A percentile compares a stretch with the other conserved stretches of the same genome.
Conservation (phyloP, 2,113 vertebrate genomes). For the Hippolais icterina region DNA sequence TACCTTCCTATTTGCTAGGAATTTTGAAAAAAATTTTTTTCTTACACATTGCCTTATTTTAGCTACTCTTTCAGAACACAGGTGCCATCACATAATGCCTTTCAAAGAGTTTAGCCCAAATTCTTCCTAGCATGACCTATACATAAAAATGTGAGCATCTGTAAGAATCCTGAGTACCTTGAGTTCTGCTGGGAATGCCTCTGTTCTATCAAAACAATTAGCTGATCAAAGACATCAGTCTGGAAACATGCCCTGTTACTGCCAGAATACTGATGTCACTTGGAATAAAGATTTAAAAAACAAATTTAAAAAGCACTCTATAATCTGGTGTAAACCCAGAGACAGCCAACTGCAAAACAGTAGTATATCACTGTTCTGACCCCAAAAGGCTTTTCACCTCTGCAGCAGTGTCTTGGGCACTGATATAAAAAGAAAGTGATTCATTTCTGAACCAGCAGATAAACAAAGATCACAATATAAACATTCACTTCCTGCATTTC, state of each 20-base stretch:
- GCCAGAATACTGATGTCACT: not conserved
- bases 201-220: constrained; percentile 12
- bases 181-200: constrained; percentile 5
- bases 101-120: not conserved
- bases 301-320: not conserved
- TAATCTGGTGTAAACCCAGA: not conserved
- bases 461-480: constrained; percentile 20
- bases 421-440: constrained; percentile 45
- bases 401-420: not conserved
- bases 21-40: not conserved
- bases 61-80: not conserved
- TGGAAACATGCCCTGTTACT: constrained; percentile 25
- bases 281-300: constrained; percentile 6
- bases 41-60: not conserved
- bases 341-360: not conserved
- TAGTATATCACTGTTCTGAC: not conserved
- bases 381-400: not conserved
- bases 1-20: not conserved
- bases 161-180: not conserved
- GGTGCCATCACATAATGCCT: not conserved
- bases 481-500: constrained; percentile 50
- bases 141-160: not conserved
- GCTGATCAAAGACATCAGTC: constrained; percentile 39
- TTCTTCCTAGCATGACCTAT: not conserved
- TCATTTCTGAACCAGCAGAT: constrained; percentile 30